Conservation (phyloP, 2,888 invertebrate species). For the Charanyca ferruginea region DNA sequence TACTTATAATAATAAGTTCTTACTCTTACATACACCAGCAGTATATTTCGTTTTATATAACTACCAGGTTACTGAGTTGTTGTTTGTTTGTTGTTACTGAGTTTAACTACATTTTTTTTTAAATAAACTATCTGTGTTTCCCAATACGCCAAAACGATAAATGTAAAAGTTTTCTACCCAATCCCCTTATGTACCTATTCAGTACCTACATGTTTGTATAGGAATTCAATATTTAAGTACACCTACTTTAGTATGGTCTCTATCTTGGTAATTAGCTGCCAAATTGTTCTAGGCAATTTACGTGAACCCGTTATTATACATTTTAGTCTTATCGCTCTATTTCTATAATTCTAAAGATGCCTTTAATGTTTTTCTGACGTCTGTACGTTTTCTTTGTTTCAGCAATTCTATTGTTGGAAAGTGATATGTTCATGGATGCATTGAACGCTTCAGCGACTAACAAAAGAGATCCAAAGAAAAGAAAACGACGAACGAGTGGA, state of each 20-base stretch:
- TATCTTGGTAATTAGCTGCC: neutral
- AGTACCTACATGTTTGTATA: too few relatives aligned
- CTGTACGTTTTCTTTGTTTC: constrained; percentile 79
- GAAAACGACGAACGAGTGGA: constrained; percentile 94
- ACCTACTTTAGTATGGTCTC: neutral
- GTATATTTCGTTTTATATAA: too few relatives aligned
- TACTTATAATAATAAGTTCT: too few relatives aligned
- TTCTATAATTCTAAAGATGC: neutral
- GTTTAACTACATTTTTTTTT: too few relatives aligned
- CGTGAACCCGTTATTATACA: constrained; percentile 58
- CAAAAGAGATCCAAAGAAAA: constrained; percentile 94
- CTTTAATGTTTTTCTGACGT: constrained; percentile 1
- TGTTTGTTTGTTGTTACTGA: too few relatives aligned
- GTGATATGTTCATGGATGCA: constrained; percentile 98
- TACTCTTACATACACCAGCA: too few relatives aligned
- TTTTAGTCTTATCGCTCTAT: constrained; percentile 50
- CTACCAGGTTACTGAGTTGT: too few relatives aligned
- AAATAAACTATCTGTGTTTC: too few relatives aligned
- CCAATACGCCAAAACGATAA: too few relatives aligned
- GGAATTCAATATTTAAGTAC: neutral
- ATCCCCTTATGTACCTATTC: too few relatives aligned
- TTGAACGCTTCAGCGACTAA: constrained; percentile 95
- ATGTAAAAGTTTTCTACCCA: too few relatives aligned
- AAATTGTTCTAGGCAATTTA: too few relatives aligned
- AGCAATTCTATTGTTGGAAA: constrained; percentile 96